Base-by-base conservation (phyloP, 2,113 vertebrate genomes). In the Nothocercus julius region DNA sequence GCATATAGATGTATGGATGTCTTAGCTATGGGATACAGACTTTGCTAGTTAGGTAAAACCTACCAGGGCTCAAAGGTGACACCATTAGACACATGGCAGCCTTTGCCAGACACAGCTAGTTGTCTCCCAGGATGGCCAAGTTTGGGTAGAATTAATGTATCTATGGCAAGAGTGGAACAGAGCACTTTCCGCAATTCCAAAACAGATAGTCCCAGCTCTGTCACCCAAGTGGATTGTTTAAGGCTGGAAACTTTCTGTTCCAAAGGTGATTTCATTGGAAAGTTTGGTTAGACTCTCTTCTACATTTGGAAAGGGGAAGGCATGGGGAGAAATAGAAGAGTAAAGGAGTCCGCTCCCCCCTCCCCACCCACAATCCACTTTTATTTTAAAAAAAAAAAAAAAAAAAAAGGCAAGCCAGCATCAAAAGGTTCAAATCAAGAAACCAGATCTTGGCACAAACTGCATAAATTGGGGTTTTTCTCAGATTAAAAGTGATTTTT, bases 401-500 rank as follows among this genome's bases (percentile, higher is more conserved):
- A n/a, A n/a, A n/a, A n/a, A n/a, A n/a, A n/a, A n/a, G n/a, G n/a
- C n/a, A n/a, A n/a, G n/a, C 42, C 70, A 91, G 42, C 68, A 95
- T 81, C 82, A 92, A 93, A 95, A 94, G 45, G 51, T 69, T 66
- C 53, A n/a, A 93, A 91, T 58, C 62, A 91, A 42, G 36, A 95
- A 94, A 94, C 78, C 58, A 83, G 61, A 94, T 81, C 85, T 85
- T 94, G 87, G 85, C 93, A 86, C 34, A 38, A 64, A 24, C 34
- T 51, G 45, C 5, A 38, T 30, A 85, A 84, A 78, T 7, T 14
- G 78, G 34, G 69, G 68, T 85, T 80, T 86, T 93, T 95, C 78
- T 68, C 32, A 42, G 92, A 95, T 75, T 88, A 94, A 94, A 92
- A 67, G 56, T 64, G 67, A 77, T 80, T 95, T 95, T 93, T 95